Evolutionary conservation across 2,888 invertebrate species (phyloP).

Genomic region (Mayetiola destructor): DNA sequence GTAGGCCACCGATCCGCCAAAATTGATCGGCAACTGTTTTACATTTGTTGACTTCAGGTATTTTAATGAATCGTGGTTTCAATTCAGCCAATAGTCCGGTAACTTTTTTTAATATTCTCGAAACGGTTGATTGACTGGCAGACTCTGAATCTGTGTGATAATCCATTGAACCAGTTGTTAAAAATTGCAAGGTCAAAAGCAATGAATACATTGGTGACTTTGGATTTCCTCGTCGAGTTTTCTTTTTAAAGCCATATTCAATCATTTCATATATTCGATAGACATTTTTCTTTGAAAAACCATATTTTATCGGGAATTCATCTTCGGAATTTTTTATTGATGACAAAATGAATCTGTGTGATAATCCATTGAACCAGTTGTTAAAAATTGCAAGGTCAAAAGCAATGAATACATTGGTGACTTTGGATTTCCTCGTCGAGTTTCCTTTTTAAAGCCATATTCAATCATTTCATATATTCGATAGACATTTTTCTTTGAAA

Average conservation of each 20-base stretch:
- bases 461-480: conserved; percentile 21
- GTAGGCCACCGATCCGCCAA: conserved; percentile 19
- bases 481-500: conserved; percentile 20
- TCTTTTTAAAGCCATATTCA: conserved; percentile 20
- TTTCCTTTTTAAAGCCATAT: conserved; percentile 20
- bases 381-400: conserved; percentile 21
- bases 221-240: conserved; percentile 20
- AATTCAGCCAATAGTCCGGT: conserved; percentile 19
- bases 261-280: conserved; percentile 21
- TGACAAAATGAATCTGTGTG: conserved; percentile 18
- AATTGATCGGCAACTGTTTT: conserved; percentile 18
- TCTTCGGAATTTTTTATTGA: no score
- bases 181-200: conserved; percentile 20
- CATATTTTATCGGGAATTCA: conserved; percentile 20
- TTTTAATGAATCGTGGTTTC: conserved; percentile 19
- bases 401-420: conserved; percentile 21
- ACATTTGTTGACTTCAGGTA: conserved; percentile 18
- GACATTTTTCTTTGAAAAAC: conserved; percentile 21
- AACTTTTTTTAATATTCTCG: conserved; percentile 20
- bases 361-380: conserved; percentile 20
- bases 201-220: conserved; percentile 21
- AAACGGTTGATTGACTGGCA: conserved; percentile 22
- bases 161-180: conserved; percentile 20
- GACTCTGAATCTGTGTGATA: conserved; percentile 19
- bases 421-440: conserved; percentile 20